Base-by-base conservation (phyloP, 2,113 vertebrate species). In the Columbina picui region DNA sequence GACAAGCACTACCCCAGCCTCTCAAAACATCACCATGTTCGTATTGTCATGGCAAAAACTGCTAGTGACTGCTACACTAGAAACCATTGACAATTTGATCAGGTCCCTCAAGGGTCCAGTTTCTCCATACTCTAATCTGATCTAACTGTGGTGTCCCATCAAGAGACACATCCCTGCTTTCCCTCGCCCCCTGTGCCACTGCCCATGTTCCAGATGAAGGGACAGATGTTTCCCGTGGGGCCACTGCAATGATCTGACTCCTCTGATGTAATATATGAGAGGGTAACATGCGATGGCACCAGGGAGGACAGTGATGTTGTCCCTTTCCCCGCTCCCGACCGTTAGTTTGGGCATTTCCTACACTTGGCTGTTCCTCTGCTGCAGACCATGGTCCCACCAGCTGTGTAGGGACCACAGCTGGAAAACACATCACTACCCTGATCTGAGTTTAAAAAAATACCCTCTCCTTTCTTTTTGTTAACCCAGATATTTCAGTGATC, bases 231-330 rank as follows among this genome's bases (percentile, higher is more conserved):
- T 88, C 45, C 75, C 59, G 10, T 3, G 26, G 43, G 22, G 8
- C 53, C 49, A 26, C 30, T 68, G 57, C 11, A 8, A 17, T 36
- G n/a, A 16, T 71, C 52, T 68, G 56, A 2, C 11, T 75, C 29
- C 41, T 52, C 16, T 2, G 9, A 8, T 6, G 22, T 15, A 21
- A 23, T 4, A 11, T 4, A 30, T 14, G 25, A 34, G n/a, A 87
- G 26, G 45, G 32, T 47, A 55, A 74, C 17, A 1, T 0, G 2
- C 0, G 11, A 49, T 69, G 56, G 49, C 43, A 32, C 5, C 3
- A 2, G n/a, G 0, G 1, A 90, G 30, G 49, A 73, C 32, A 36
- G n/a, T 0, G 1, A 23, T 61, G 32, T 39, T 39, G 20, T 18
- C n/a, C 23, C 49, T 36, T 60, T 47, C 53, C 38, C 67, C 83